These are phyloP conservation scores for Drosophila basisetae DNA, from an alignment of 2,888 invertebrate species.

Conservation along the genomic window DNA sequence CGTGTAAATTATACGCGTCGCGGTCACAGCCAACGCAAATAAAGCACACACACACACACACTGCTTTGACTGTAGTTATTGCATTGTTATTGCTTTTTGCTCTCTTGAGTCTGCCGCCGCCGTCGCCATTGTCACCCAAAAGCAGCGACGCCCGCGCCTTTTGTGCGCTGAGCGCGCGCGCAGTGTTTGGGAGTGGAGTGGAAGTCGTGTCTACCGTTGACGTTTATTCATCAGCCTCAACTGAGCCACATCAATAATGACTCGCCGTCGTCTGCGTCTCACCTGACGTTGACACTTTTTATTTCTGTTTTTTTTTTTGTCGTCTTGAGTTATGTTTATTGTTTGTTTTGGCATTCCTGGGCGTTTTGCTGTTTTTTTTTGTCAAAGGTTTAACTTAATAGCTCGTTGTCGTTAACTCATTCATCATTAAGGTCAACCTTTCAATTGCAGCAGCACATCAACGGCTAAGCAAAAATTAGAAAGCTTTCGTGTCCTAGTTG, in stretches of 20 bases:
- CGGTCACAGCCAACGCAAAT: slow-evolving; percentile 80
- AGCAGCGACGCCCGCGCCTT: slow-evolving; percentile 61
- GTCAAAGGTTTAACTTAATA: slow-evolving; percentile 44
- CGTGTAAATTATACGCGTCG: slow-evolving; percentile 82
- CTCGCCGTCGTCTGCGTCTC: slow-evolving; percentile 37
- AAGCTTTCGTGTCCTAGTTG: slow-evolving; percentile 37
- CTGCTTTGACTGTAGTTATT: slow-evolving; percentile 35
- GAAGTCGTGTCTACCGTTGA: slow-evolving; percentile 32
- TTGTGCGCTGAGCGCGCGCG: slow-evolving; percentile 18
- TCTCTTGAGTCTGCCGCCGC: slow-evolving; percentile 42
- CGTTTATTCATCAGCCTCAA: slow-evolving; percentile 63
- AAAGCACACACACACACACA: slow-evolving; percentile 48
- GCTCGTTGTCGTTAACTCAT: slow-evolving; percentile 52
- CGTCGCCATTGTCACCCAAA: slow-evolving; percentile 67
- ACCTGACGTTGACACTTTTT: slow-evolving; percentile 54
- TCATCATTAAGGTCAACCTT: slow-evolving; percentile 69
- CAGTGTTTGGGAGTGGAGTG: slow-evolving; percentile 34
- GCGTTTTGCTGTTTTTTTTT: slow-evolving; percentile 41
- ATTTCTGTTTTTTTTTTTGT: slow-evolving; percentile 51
- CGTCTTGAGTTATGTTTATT: slow-evolving; percentile 68
- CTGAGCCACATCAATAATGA: slow-evolving; percentile 64
- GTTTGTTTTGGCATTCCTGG: slow-evolving; percentile 64
- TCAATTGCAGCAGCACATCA: slow-evolving; percentile 43
- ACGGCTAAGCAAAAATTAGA: slow-evolving; percentile 11
- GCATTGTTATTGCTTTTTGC: slow-evolving; percentile 16